Evolutionary conservation across 2,797 vertebrate genomes (phyloP).

Genomic region (Rhinatrema bivittatum): DNA sequence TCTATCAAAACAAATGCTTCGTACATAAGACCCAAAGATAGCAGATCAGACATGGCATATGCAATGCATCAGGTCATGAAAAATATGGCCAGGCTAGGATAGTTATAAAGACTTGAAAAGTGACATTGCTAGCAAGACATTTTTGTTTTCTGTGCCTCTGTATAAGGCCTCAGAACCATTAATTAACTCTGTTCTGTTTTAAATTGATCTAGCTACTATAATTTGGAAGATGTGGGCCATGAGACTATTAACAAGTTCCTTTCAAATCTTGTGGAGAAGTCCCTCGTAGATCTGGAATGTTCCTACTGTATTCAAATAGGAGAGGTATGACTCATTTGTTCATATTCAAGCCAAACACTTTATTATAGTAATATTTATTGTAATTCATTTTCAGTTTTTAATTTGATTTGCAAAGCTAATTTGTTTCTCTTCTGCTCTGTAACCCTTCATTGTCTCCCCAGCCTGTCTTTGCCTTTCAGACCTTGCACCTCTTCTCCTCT

Average conservation of each 20-base stretch:
- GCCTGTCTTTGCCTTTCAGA: too few species aligned
- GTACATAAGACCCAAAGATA: too few species aligned
- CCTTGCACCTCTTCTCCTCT: too few species aligned
- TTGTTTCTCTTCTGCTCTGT: neutral
- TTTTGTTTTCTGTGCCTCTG: too few species aligned
- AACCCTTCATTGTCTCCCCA: too few species aligned
- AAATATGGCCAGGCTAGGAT: too few species aligned
- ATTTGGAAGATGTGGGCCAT: conserved; percentile 79
- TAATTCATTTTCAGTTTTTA: neutral
- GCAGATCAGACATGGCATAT: too few species aligned
- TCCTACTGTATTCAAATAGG: conserved; percentile 88
- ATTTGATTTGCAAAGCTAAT: neutral
- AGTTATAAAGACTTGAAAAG: too few species aligned
- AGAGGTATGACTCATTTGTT: conserved; percentile 62
- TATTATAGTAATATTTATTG: neutral
- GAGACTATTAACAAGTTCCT: conserved; percentile 87
- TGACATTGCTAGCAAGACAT: too few species aligned
- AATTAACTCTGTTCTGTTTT: conserved; percentile 25
- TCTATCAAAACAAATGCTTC: too few species aligned
- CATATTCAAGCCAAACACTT: neutral
- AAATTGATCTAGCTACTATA: conserved; percentile 79
- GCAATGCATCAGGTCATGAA: too few species aligned
- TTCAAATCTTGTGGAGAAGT: conserved; percentile 81
- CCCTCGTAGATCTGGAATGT: conserved; percentile 79
- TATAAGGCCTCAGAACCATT: too few species aligned